These are phyloP conservation scores for Ametastegia equiseti DNA, from an alignment of 2,888 invertebrate species.

Conservation along the genomic window DNA sequence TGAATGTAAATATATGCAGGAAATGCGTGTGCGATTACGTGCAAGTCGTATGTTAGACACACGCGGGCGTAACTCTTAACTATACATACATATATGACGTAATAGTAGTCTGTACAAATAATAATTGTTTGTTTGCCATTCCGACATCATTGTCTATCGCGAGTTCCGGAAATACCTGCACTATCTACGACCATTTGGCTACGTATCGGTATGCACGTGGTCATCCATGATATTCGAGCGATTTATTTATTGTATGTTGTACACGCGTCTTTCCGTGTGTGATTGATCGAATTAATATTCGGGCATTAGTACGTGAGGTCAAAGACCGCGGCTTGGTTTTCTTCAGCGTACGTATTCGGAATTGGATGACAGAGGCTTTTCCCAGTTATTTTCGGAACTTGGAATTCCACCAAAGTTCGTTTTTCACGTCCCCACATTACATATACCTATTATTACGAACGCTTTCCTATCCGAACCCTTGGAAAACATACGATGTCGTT, in stretches of 20 bases:
- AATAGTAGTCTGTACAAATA: background rate
- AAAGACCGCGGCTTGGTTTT: background rate
- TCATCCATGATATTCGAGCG: background rate
- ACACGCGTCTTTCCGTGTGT: too few species aligned
- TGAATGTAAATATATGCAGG: background rate
- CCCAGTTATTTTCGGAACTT: conserved; percentile 24
- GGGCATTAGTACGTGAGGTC: background rate
- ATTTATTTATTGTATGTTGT: too few species aligned
- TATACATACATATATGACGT: too few species aligned
- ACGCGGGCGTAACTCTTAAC: conserved; percentile 21
- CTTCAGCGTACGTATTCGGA: background rate
- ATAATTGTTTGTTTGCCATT: background rate
- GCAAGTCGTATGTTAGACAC: conserved; percentile 1
- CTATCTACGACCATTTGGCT: background rate
- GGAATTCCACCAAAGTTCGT: background rate
- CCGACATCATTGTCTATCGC: background rate
- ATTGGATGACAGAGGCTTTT: background rate
- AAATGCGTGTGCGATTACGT: background rate
- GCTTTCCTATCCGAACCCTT: background rate
- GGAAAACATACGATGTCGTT: background rate
- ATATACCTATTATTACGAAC: background rate
- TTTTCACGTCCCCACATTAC: background rate
- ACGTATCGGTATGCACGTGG: background rate
- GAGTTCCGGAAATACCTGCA: background rate
- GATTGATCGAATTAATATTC: too few species aligned